These are phyloP conservation scores for Nemotelus nigrinus DNA, from an alignment of 2,888 invertebrate species.

Conservation along the genomic window DNA sequence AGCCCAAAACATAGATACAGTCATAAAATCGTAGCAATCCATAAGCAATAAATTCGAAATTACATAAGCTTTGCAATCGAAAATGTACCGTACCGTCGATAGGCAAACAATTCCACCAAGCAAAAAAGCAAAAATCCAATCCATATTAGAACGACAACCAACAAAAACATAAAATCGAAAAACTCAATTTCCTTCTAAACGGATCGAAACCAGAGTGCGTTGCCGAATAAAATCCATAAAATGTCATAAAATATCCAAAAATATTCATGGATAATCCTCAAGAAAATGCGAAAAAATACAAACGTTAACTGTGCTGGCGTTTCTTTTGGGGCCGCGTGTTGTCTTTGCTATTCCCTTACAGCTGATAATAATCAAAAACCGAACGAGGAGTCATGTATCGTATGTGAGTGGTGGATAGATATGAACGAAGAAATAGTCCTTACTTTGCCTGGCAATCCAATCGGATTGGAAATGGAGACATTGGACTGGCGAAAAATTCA, in stretches of 20 bases:
- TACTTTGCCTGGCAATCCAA: slow-evolving; percentile 9
- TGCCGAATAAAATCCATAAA: slow-evolving; percentile 37
- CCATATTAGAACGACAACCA: slow-evolving; percentile 26
- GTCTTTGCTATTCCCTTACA: too few relatives aligned
- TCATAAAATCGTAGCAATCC: slow-evolving; percentile 31
- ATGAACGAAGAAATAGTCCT: too few relatives aligned
- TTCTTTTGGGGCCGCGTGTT: slow-evolving; percentile 7
- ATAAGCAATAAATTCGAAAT: slow-evolving; percentile 50
- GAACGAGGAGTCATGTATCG: too few relatives aligned
- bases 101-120: slow-evolving; percentile 10
- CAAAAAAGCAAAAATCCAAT: slow-evolving; percentile 31
- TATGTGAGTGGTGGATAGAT: too few relatives aligned
- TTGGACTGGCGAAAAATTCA: slow-evolving; percentile 21
- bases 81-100: background rate
- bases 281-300: slow-evolving; percentile 45
- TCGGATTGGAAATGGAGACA: slow-evolving; percentile 46
- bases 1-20: background rate
- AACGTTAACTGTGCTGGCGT: slow-evolving; percentile 27
- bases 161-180: slow-evolving; percentile 45
- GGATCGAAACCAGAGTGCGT: slow-evolving; percentile 47
- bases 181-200: slow-evolving; percentile 49
- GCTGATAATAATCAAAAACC: too few relatives aligned
- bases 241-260: slow-evolving; percentile 51
- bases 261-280: slow-evolving; percentile 52
- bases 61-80: slow-evolving; percentile 35